phyloP scores from a whole-genome alignment of 2,797 vertebrate species.

The Arvicola amphibius region DNA sequence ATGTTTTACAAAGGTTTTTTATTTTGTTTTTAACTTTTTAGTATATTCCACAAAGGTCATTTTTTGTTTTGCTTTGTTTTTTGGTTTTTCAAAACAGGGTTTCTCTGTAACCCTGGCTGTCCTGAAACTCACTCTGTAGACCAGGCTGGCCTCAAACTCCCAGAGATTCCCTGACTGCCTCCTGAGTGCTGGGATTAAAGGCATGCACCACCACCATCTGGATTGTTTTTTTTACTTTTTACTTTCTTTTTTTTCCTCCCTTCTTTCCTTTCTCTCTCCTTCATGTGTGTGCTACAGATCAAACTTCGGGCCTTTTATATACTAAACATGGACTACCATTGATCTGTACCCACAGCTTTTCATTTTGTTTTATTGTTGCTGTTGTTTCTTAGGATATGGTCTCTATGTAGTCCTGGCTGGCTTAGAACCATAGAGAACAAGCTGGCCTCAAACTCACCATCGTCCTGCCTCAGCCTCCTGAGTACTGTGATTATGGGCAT shows the following conservation, averaged over 20 bases:
- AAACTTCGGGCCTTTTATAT: background rate
- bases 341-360: background rate
- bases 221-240: background rate
- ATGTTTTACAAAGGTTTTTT: background rate
- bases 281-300: background rate
- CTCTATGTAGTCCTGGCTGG: background rate
- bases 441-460: background rate
- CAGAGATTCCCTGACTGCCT: too few species aligned
- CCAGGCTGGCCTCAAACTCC: too few species aligned
- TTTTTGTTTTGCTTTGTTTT: too few species aligned
- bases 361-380: background rate
- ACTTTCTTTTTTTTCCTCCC: background rate
- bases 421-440: background rate
- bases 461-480: background rate
- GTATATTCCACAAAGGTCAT: too few species aligned
- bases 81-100: too few species aligned
- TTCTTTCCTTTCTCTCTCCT: background rate
- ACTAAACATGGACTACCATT: background rate
- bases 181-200: too few species aligned
- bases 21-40: background rate
- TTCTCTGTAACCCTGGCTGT: too few species aligned
- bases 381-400: background rate
- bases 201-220: too few species aligned
- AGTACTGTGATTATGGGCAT: background rate
- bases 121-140: too few species aligned